phyloP scores from a whole-genome alignment of 2,797 vertebrate species.

The Labroides dimidiatus region DNA sequence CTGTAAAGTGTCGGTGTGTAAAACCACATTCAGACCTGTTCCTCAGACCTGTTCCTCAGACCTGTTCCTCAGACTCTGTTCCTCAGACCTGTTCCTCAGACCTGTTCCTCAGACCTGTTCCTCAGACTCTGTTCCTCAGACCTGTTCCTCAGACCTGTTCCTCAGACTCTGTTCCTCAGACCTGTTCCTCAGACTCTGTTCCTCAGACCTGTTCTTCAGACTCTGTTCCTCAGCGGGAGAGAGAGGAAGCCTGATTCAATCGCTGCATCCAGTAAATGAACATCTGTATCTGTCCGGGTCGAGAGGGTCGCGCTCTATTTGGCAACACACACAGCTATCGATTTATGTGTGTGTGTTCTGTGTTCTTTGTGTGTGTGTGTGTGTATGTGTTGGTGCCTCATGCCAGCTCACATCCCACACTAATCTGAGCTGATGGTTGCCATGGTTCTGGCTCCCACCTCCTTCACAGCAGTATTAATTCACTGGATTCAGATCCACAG shows the following conservation, averaged over 20 bases:
- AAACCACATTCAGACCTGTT: constrained; percentile 35
- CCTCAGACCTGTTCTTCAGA: constrained; percentile 18
- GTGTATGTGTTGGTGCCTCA: constrained; percentile 38
- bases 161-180: too few relatives aligned
- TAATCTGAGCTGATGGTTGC: constrained; percentile 80
- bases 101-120: too few relatives aligned
- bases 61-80: too few relatives aligned
- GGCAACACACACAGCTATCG: constrained; percentile 67
- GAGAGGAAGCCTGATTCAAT: constrained; percentile 48
- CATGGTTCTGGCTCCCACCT: constrained; percentile 79
- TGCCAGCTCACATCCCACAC: constrained; percentile 73
- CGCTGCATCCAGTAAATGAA: constrained; percentile 51
- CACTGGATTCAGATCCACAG: constrained; percentile 68
- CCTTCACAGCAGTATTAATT: constrained; percentile 73
- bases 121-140: constrained; percentile 23
- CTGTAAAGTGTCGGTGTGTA: constrained; percentile 14
- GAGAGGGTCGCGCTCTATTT: constrained; percentile 36
- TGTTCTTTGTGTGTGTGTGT: background rate
- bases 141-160: constrained; percentile 25
- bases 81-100: constrained; percentile 22
- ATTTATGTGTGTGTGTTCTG: constrained; percentile 61
- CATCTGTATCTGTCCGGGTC: constrained; percentile 65
- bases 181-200: constrained; percentile 5
- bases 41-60: constrained; percentile 8
- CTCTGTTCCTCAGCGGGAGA: constrained; percentile 28